A percentile compares a stretch with the other conserved stretches of the same genome.
phyloP scores from a whole-genome alignment of 1,140 invertebrate species.

The Hylyphantes graminicola region DNA sequence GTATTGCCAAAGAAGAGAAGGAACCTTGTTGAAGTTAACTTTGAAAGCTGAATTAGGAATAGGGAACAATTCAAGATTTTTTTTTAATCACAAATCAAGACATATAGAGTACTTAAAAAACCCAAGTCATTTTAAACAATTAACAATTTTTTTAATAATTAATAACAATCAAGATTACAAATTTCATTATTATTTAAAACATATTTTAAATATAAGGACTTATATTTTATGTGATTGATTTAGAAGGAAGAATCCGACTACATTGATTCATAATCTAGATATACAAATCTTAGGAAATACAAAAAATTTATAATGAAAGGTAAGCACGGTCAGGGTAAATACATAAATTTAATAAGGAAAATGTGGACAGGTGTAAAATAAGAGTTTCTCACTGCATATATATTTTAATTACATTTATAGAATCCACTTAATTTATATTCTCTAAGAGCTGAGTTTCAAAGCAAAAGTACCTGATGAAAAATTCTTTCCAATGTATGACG shows the following conservation, averaged over 20 bases:
- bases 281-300: too few relatives aligned
- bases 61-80: conserved; percentile 20
- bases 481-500: conserved; percentile 69
- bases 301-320: too few relatives aligned
- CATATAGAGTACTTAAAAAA: neutral
- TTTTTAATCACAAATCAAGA: conserved; percentile 1
- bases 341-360: too few relatives aligned
- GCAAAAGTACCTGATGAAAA: conserved; percentile 67
- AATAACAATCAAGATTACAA: neutral
- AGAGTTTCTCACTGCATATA: too few relatives aligned
- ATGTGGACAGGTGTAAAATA: too few relatives aligned
- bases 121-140: neutral
- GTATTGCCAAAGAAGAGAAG: conserved; percentile 73
- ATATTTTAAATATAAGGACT: neutral
- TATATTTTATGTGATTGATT: too few relatives aligned
- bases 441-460: neutral
- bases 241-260: too few relatives aligned
- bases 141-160: neutral
- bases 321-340: too few relatives aligned
- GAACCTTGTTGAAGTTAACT: conserved; percentile 68
- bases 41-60: conserved; percentile 69
- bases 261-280: too few relatives aligned
- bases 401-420: too few relatives aligned
- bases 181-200: neutral
- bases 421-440: too few relatives aligned